Evolutionary conservation across 2,797 vertebrate genomes (phyloP).

Genomic region (Lacerta viridis): DNA sequence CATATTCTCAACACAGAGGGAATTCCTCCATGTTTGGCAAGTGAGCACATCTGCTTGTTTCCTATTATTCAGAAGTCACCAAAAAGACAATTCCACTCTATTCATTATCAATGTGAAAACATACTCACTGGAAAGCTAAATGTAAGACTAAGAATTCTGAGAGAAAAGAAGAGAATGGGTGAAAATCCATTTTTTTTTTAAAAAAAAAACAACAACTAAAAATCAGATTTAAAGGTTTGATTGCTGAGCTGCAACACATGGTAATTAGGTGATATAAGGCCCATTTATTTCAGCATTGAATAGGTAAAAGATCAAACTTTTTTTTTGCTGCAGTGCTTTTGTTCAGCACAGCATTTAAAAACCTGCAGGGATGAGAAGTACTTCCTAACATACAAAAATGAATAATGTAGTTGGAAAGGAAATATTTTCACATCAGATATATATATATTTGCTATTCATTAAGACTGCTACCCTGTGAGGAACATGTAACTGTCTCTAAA

Average conservation of each 20-base stretch:
- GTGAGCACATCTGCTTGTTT: neutral
- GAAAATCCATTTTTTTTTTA: constrained; percentile 4
- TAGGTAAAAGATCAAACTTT: neutral
- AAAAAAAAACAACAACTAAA: neutral
- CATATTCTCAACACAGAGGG: neutral
- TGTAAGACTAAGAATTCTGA: neutral
- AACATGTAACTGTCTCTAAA: neutral
- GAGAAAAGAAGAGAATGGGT: neutral
- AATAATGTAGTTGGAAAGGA: constrained; percentile 26
- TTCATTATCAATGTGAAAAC: constrained; percentile 3
- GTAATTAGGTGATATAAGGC: neutral
- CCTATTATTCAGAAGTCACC: neutral
- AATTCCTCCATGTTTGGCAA: neutral
- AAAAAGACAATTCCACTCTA: neutral
- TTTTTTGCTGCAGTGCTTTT: neutral
- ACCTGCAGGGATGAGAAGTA: neutral
- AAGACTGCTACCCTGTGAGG: constrained; percentile 4
- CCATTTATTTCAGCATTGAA: neutral
- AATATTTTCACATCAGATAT: constrained; percentile 19
- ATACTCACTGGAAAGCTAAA: constrained; percentile 11
- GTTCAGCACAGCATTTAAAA: neutral
- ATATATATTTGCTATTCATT: neutral
- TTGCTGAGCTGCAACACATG: neutral
- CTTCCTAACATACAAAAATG: neutral
- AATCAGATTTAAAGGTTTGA: neutral